Percentiles rank a stretch among this genome's conserved stretches.
Conservation (phyloP, 2,797 vertebrate genomes). For the Cyprinella venusta region DNA sequence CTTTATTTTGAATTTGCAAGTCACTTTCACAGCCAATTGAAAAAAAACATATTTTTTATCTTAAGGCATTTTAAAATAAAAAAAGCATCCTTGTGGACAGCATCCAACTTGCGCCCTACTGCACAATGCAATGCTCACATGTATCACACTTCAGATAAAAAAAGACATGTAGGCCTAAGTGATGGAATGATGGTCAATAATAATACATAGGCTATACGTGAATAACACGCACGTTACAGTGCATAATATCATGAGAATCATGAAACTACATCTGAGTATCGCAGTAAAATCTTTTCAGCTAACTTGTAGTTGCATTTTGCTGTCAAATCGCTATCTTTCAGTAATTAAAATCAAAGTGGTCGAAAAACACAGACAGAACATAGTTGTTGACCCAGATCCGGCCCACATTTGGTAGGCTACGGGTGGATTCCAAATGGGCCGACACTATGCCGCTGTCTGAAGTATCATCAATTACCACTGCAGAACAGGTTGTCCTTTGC, state of each 20-base stretch:
- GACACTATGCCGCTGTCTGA: too few relatives aligned
- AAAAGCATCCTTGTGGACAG: constrained; percentile 81
- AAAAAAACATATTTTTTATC: too few relatives aligned
- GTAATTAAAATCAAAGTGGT: neutral
- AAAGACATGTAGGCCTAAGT: neutral
- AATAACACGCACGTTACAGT: neutral
- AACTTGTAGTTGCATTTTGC: neutral
- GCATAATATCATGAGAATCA: too few relatives aligned
- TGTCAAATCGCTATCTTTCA: neutral
- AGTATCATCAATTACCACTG: neutral
- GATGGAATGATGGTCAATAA: neutral
- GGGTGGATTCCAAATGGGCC: too few relatives aligned
- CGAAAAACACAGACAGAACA: too few relatives aligned
- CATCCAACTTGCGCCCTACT: constrained; percentile 80
- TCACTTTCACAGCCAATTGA: neutral
- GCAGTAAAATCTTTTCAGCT: neutral
- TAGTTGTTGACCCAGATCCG: too few relatives aligned
- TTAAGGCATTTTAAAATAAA: constrained; percentile 78
- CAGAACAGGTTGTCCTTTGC: neutral
- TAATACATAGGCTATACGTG: too few relatives aligned
- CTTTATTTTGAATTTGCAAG: neutral
- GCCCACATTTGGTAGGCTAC: too few relatives aligned
- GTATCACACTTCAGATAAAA: constrained; percentile 74
- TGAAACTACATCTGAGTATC: neutral
- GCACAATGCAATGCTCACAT: constrained; percentile 75